Percentiles rank a stretch among this genome's conserved stretches.
These are phyloP conservation scores for Triplophysa dalaica DNA, from an alignment of 2,113 vertebrate species.

Conservation along the genomic window DNA sequence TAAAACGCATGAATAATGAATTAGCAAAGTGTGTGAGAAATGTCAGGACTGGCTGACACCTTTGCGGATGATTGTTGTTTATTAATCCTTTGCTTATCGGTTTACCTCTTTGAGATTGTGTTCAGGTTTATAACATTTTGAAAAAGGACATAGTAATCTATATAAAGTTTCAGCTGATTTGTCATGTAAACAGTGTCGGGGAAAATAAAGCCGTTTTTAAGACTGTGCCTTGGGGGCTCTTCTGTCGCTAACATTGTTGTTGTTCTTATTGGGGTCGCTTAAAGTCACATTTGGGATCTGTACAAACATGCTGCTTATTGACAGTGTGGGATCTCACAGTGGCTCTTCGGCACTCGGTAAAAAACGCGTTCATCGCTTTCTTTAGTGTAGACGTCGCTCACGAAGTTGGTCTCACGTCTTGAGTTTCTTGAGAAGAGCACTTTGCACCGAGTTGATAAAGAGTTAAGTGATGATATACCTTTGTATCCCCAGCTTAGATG, in stretches of 20 bases:
- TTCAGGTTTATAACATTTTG: background rate
- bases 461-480: conserved; percentile 9
- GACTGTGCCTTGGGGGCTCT: conserved; percentile 2
- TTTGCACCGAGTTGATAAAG: conserved; percentile 7
- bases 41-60: conserved; percentile 1
- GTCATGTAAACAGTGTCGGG: conserved; percentile 1
- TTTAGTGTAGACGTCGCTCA: background rate
- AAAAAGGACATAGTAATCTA: background rate
- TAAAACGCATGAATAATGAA: conserved; percentile 21
- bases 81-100: conserved; percentile 8
- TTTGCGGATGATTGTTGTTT: conserved; percentile 8
- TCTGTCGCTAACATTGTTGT: conserved; percentile 21
- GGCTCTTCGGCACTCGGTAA: background rate
- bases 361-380: background rate
- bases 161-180: conserved; percentile 21
- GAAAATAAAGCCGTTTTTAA: conserved; percentile 21
- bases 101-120: background rate
- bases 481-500: conserved; percentile 7
- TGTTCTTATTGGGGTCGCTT: conserved; percentile 29
- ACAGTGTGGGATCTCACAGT: conserved; percentile 9
- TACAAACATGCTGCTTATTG: conserved; percentile 24
- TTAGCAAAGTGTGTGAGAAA: conserved; percentile 1
- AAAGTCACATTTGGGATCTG: conserved; percentile 15
- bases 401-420: background rate
- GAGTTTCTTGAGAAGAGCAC: conserved; percentile 8